Conservation (phyloP, 2,888 invertebrate species). For the Ferdinandea cuprea region DNA sequence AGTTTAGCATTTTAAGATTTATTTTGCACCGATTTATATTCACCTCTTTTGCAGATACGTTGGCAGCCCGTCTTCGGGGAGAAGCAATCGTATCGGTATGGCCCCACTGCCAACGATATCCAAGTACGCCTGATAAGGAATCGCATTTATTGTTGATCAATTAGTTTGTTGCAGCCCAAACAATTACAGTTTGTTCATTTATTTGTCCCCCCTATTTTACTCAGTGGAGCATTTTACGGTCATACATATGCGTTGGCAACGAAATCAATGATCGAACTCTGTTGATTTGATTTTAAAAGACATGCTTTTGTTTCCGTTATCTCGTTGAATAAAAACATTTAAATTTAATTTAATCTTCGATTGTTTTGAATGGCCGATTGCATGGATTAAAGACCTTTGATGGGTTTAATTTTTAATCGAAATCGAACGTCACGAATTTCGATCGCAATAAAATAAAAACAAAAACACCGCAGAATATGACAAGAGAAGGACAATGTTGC, state of each 20-base stretch:
- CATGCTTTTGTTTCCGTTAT: conserved; percentile 30
- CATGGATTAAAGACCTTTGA: not conserved
- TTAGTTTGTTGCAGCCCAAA: conserved; percentile 27
- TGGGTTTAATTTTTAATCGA: not conserved
- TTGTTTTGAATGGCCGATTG: not conserved
- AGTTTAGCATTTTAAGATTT: not conserved
- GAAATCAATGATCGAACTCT: conserved; percentile 5
- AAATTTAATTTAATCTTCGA: not conserved
- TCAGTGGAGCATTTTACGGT: conserved; percentile 56
- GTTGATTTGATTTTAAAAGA: conserved; percentile 24
- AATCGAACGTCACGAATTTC: too few relatives aligned
- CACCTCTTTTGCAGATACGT: conserved; percentile 12
- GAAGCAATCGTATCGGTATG: conserved; percentile 30
- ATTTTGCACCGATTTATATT: not conserved
- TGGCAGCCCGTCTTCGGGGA: not conserved
- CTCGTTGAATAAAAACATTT: conserved; percentile 45
- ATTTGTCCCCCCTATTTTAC: conserved; percentile 29
- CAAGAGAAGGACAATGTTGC: too few relatives aligned
- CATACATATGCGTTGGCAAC: not conserved
- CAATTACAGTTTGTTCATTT: conserved; percentile 35
- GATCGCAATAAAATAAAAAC: too few relatives aligned
- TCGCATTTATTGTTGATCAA: conserved; percentile 55
- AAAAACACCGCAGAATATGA: too few relatives aligned
- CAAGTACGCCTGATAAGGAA: conserved; percentile 47
- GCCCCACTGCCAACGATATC: conserved; percentile 45